phyloP scores from a whole-genome alignment of 2,797 vertebrate genomes.

The Sciurus vulgaris region DNA sequence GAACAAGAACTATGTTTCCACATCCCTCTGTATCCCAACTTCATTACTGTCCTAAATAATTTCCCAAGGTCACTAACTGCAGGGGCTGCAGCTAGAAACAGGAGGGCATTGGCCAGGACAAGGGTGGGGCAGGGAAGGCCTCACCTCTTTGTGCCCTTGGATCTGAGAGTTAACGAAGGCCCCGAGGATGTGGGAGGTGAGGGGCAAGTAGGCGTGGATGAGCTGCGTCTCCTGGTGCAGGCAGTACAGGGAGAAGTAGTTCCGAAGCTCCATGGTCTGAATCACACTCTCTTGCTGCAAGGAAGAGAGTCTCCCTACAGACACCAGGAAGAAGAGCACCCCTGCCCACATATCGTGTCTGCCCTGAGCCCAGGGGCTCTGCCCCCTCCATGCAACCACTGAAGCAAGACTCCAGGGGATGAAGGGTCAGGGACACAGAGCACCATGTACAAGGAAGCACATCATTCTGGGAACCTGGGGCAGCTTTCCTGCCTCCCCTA shows the following conservation, averaged over 20 bases:
- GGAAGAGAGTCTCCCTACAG: neutral
- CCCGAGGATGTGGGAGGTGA: slow-evolving; percentile 96
- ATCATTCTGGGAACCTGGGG: neutral
- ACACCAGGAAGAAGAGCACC: rapidly evolving
- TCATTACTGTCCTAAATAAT: neutral
- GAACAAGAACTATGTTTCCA: rapidly evolving
- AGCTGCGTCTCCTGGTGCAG: slow-evolving; percentile 98
- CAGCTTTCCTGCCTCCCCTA: too few relatives aligned
- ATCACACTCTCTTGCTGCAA: slow-evolving; percentile 97
- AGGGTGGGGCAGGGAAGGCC: neutral
- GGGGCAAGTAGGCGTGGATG: slow-evolving; percentile 96
- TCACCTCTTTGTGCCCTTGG: slow-evolving; percentile 97
- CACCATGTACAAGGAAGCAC: rapidly evolving
- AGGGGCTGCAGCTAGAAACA: neutral
- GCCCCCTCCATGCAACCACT: neutral
- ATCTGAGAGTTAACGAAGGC: slow-evolving; percentile 98
- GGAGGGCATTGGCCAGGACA: neutral
- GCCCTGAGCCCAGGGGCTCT: rapidly evolving
- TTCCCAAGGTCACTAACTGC: too few relatives aligned
- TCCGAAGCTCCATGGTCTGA: slow-evolving; percentile 97
- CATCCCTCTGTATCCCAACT: neutral
- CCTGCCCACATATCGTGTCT: rapidly evolving
- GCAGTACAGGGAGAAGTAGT: slow-evolving; percentile 98
- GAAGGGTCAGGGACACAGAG: neutral
- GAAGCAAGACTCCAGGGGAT: neutral